Base-by-base conservation (phyloP, 2,113 vertebrate species). In the Carassius carassius region DNA sequence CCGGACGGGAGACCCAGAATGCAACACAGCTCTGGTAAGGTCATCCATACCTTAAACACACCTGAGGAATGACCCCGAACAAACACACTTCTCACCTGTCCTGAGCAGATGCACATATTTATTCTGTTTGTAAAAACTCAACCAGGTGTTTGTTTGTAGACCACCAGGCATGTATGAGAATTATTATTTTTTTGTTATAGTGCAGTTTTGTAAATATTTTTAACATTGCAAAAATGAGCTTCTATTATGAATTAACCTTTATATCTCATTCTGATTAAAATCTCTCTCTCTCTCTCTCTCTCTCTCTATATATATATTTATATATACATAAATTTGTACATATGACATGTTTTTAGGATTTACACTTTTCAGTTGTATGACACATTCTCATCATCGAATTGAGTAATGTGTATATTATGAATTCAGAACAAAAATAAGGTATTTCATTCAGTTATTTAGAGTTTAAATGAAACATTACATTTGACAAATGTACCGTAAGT, bases 1-100 rank as follows among this genome's bases (percentile, higher is more conserved):
- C 88, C 29, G 92, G 73, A 90, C 83, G 86, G 81, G 87, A 89
- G 86, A 90, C 91, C 91, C 89, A 89, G 91, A 92, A 92, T 89
- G 88, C 77, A 37, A 10, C 14, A 13, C 51, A 21, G 21, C 35
- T 17, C 3, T 6, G 2, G n/a, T 19, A 29, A 32, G 14, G 72
- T 41, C 70, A 74, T 65, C 56, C 35, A 62, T 78, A 56, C 44
- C 80, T 82, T 82, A 56, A 72, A 37, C 47, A 82, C 47, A 65
- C 49, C 16, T 69, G 78, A 67, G 44, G 21, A 60, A 37, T n/a
- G 54, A 32, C 74, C 44, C 77, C n/a, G n/a, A 62, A 4, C n/a
- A 1, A 13, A 67, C 23, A 81, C 23, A 79, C 7, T 17, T 47
- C 25, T 47, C 10, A 65, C 78, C 35, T 32, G 49, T 12, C 6